Conservation (phyloP, 2,113 vertebrate genomes). For the Ptilonorhynchus violaceus region DNA sequence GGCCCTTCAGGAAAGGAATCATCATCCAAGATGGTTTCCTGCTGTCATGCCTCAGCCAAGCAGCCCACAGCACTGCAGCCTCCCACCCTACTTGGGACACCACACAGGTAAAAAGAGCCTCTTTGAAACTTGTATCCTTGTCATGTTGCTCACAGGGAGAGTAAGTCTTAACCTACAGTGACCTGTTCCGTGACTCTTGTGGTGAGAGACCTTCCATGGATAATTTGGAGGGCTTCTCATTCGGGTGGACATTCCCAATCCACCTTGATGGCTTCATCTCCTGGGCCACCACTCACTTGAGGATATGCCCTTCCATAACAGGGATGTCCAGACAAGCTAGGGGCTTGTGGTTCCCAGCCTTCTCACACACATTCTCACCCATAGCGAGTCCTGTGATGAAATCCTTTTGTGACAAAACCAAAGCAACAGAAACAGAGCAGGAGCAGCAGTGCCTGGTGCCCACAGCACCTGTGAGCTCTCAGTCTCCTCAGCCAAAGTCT, state of each 20-base stretch:
- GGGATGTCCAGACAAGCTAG: neutral
- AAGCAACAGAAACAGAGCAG: neutral
- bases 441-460: neutral
- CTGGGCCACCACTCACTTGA: neutral
- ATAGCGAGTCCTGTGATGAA: fast-evolving
- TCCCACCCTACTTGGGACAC: neutral
- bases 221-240: neutral
- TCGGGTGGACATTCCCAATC: neutral
- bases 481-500: neutral
- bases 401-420: neutral
- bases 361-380: fast-evolving
- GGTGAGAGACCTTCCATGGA: neutral
- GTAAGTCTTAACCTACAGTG: neutral
- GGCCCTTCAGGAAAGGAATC: neutral
- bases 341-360: neutral
- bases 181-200: neutral
- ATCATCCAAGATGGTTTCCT: neutral
- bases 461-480: neutral
- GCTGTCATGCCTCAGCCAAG: neutral
- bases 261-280: neutral
- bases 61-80: neutral
- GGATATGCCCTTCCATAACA: neutral
- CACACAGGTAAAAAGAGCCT: neutral
- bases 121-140: neutral
- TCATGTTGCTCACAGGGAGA: neutral